phyloP scores from a whole-genome alignment of 2,888 invertebrate species.

The Zaprionus bogoriensis region DNA sequence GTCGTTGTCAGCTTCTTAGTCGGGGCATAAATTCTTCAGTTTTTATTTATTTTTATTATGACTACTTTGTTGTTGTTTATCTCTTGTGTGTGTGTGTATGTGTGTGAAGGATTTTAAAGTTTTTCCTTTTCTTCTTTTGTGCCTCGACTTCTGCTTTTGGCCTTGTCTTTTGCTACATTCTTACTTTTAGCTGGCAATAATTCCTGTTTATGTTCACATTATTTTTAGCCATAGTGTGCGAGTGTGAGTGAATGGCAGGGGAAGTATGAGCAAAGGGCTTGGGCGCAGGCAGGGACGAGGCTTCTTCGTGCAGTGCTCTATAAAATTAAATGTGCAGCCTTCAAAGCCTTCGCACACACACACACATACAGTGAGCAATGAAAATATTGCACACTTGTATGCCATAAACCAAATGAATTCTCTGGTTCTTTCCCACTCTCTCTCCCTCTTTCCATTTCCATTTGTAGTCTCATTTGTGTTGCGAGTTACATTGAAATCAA shows the following conservation, averaged over 20 bases:
- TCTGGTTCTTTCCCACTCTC: neutral
- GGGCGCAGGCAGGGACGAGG: too few species aligned
- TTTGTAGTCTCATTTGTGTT: slow-evolving; percentile 37
- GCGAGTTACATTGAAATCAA: slow-evolving; percentile 5
- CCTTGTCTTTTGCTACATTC: slow-evolving; percentile 34
- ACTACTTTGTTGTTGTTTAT: slow-evolving; percentile 57
- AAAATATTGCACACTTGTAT: slow-evolving; percentile 43
- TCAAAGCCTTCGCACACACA: slow-evolving; percentile 25
- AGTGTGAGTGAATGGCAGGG: neutral
- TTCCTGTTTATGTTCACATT: slow-evolving; percentile 73
- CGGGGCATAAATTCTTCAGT: slow-evolving; percentile 56
- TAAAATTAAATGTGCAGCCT: slow-evolving; percentile 54
- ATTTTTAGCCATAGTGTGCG: slow-evolving; percentile 50
- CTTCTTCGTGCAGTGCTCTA: slow-evolving; percentile 42
- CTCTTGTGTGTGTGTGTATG: neutral
- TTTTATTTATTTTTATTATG: slow-evolving; percentile 75
- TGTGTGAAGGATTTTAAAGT: slow-evolving; percentile 40
- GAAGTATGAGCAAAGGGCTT: neutral
- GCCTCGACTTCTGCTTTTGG: slow-evolving; percentile 11
- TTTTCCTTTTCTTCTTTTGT: slow-evolving; percentile 10
- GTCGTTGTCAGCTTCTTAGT: slow-evolving; percentile 27
- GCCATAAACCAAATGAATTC: slow-evolving; percentile 49
- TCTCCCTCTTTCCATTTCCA: slow-evolving; percentile 10
- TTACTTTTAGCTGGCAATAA: slow-evolving; percentile 63
- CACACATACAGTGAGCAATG: slow-evolving; percentile 21